These are phyloP conservation scores for Cinara cedri DNA, from an alignment of 2,888 invertebrate genomes.

Conservation along the genomic window DNA sequence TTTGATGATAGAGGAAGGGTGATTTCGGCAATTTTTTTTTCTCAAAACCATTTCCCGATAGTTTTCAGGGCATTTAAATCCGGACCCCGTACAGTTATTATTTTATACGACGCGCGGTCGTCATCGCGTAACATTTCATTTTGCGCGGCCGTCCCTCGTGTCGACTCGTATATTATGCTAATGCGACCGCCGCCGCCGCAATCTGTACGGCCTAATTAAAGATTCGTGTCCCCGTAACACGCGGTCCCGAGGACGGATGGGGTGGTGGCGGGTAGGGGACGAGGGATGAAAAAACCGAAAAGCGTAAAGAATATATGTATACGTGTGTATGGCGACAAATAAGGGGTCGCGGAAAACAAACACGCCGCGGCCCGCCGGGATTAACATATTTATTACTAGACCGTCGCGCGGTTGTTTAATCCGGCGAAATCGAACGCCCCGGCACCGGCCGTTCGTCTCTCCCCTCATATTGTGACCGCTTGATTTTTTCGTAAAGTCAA, in stretches of 20 bases:
- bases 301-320: constrained; percentile 36
- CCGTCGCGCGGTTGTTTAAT: not conserved
- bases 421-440: not conserved
- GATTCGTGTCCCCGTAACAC: constrained; percentile 15
- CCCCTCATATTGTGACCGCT: no score
- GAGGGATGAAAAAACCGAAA: not conserved
- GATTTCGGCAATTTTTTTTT: no score
- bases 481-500: no score
- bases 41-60: no score
- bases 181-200: constrained; percentile 14
- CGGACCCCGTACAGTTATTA: no score
- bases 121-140: constrained; percentile 3
- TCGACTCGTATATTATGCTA: constrained; percentile 46
- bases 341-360: constrained; percentile 30
- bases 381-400: not conserved
- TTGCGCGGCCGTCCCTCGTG: constrained; percentile 40
- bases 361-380: not conserved
- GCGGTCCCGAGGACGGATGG: no score
- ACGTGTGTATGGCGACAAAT: constrained; percentile 8
- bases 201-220: constrained; percentile 43
- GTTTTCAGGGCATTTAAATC: no score
- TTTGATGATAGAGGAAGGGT: no score
- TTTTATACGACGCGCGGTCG: no score
- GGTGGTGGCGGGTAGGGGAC: constrained; percentile 10
- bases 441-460: no score